Percentiles rank a stretch among this genome's conserved stretches.
phyloP scores from a whole-genome alignment of 2,113 vertebrate species.

The Paraplagusia blochii region DNA sequence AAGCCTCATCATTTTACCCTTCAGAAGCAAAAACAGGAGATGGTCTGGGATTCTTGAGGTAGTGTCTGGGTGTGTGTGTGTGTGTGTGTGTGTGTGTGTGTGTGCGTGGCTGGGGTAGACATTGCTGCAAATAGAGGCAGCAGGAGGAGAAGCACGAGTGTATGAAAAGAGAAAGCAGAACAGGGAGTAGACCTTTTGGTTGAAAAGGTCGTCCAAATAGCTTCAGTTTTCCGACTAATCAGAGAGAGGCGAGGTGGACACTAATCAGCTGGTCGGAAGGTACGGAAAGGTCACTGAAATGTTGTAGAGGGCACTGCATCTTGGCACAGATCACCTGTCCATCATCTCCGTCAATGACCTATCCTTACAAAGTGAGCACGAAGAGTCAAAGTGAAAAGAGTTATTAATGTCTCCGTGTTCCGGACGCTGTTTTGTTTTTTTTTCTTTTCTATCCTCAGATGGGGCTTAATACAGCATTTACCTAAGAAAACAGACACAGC shows the following conservation, averaged over 20 bases:
- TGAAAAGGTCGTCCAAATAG: slow-evolving; percentile 65
- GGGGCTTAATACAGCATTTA: slow-evolving; percentile 30
- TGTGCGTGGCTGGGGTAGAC: slow-evolving; percentile 8
- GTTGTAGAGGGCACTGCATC: slow-evolving; percentile 45
- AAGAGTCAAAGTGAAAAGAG: slow-evolving; percentile 26
- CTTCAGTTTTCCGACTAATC: slow-evolving; percentile 58
- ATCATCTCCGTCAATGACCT: slow-evolving; percentile 56
- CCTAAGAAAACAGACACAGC: slow-evolving; percentile 22
- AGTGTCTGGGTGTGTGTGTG: slow-evolving; percentile 10
- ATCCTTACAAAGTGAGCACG: slow-evolving; percentile 41
- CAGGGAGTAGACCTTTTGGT: slow-evolving; percentile 57
- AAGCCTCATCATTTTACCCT: slow-evolving; percentile 67
- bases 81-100: slow-evolving; percentile 6
- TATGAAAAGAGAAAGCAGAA: slow-evolving; percentile 34
- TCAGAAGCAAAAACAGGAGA: slow-evolving; percentile 64
- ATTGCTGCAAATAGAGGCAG: slow-evolving; percentile 37
- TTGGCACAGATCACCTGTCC: slow-evolving; percentile 55
- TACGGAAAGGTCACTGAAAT: slow-evolving; percentile 61
- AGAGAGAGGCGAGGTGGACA: slow-evolving; percentile 44
- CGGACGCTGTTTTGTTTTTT: too few relatives aligned
- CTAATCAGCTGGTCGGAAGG: slow-evolving; percentile 66
- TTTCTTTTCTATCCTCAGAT: slow-evolving; percentile 24
- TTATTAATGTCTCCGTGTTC: slow-evolving; percentile 37
- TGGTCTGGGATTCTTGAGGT: slow-evolving; percentile 38
- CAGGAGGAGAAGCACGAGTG: slow-evolving; percentile 30